phyloP scores from a whole-genome alignment of 1,140 invertebrate genomes.

The Antheraea mylitta region DNA sequence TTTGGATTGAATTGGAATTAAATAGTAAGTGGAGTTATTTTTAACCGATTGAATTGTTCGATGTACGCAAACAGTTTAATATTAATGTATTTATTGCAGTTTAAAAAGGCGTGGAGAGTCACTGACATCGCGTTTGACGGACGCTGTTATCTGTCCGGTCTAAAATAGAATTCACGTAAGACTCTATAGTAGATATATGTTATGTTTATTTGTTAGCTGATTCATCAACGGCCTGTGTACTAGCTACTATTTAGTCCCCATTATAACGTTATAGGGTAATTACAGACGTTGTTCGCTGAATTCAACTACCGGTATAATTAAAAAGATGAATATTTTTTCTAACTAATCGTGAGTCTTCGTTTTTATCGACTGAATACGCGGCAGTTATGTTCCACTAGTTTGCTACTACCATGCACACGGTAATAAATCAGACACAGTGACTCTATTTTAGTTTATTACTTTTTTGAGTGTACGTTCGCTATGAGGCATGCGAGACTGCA shows the following conservation, averaged over 20 bases:
- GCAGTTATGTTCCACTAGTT: too few species aligned
- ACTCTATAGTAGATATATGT: slow-evolving; percentile 7
- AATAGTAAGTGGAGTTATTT: not conserved
- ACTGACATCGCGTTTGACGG: slow-evolving; percentile 9
- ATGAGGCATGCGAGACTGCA: too few species aligned
- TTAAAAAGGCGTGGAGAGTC: slow-evolving; percentile 13
- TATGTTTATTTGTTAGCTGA: slow-evolving; percentile 14
- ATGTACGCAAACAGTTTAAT: not conserved
- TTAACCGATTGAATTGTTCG: not conserved
- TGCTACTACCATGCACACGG: too few species aligned
- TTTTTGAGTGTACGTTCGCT: too few species aligned
- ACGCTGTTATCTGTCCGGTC: slow-evolving; percentile 23
- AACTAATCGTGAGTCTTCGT: too few species aligned
- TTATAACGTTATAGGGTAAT: too few species aligned
- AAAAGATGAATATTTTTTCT: too few species aligned
- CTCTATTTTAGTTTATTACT: too few species aligned
- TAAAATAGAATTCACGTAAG: slow-evolving; percentile 35
- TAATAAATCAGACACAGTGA: too few species aligned
- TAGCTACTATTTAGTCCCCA: not conserved
- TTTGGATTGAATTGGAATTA: not conserved
- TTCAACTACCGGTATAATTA: too few species aligned
- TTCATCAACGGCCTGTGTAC: slow-evolving; percentile 6
- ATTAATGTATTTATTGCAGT: slow-evolving; percentile 7
- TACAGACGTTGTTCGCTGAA: too few species aligned
- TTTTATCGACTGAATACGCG: too few species aligned